Evolutionary conservation across 2,888 invertebrate genomes (phyloP), one percentile per base, ranked within the genome.

Genomic region (Conops quadrifasciatus): DNA sequence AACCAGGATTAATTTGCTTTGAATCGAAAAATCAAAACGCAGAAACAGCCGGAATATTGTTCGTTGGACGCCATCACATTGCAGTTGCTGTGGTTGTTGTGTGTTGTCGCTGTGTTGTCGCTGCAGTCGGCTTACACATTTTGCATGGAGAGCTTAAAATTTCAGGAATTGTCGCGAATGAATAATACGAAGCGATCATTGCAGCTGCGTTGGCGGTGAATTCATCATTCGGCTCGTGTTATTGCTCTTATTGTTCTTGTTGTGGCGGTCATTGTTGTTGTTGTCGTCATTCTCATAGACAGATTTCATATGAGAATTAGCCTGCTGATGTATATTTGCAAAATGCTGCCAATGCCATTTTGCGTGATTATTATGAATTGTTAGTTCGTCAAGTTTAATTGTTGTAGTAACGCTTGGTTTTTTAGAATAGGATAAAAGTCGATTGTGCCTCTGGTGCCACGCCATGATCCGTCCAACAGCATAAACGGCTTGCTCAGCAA

Each of bases 1-100:
- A 85, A 85, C 81, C 82, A 85, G 86, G 85, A 85, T 85, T 85
- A 85, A 85, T 83, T 85, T 85, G 83, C 83, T 81, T 80, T 84
- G 83, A 86, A 86, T 86, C 81, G 84, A 83, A n/a, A n/a, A 82
- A 77, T 79, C 81, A 81, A 83, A 83, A 82, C 81, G 84, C 84
- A 82, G 82, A 59, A 68, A 62, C 73, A 65, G n/a, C n/a, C n/a
- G n/a, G n/a, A n/a, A n/a, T 65, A 47, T 21, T n/a, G 53, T 21
- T n/a, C 15, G 45, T 49, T 16, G 59, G 49, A 21, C 24, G 59
- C 59, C 21, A 47, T 16, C 28, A 11, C n/a, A 45, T 67, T 19
- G 36, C 13, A 30, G 15, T 4, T 56, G 30, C 19, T 51, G 64
- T 16, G 16, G 51, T 28, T 62, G 16, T 64, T 49, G 3, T 2